Evolutionary conservation across 2,888 invertebrate genomes (phyloP).

Genomic region (Dynastes grantii): DNA sequence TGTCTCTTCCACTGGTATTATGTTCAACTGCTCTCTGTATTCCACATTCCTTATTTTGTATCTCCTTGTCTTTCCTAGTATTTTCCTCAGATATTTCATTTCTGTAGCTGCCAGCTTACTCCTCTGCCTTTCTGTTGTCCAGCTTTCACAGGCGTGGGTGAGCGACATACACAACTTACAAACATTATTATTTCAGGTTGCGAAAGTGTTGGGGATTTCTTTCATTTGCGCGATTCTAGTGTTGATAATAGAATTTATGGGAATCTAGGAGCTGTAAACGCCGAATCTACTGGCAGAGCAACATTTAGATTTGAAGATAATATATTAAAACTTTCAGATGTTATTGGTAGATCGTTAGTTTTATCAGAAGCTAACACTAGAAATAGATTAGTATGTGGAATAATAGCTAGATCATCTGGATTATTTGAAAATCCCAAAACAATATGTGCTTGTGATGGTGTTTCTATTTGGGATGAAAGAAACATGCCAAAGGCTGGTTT

Average conservation of each 20-base stretch:
- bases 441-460: slow-evolving; percentile 92
- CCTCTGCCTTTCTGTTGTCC: too few relatives aligned
- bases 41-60: too few relatives aligned
- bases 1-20: too few relatives aligned
- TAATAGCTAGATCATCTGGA: slow-evolving; percentile 91
- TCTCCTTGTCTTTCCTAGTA: too few relatives aligned
- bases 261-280: slow-evolving; percentile 78
- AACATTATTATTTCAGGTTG: slow-evolving; percentile 66
- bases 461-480: slow-evolving; percentile 91
- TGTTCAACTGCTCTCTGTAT: too few relatives aligned
- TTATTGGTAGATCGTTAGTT: slow-evolving; percentile 86
- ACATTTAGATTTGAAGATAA: slow-evolving; percentile 77
- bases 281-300: slow-evolving; percentile 77
- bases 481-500: slow-evolving; percentile 71
- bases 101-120: too few relatives aligned
- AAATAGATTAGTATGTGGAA: slow-evolving; percentile 84
- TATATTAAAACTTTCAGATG: slow-evolving; percentile 78
- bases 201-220: slow-evolving; percentile 76
- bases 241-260: slow-evolving; percentile 74
- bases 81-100: too few relatives aligned
- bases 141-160: too few relatives aligned
- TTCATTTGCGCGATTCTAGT: slow-evolving; percentile 71
- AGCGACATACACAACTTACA: background rate
- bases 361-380: slow-evolving; percentile 78
- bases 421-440: slow-evolving; percentile 89